phyloP scores from a whole-genome alignment of 2,888 invertebrate genomes.

The Drosophila diplacantha region DNA sequence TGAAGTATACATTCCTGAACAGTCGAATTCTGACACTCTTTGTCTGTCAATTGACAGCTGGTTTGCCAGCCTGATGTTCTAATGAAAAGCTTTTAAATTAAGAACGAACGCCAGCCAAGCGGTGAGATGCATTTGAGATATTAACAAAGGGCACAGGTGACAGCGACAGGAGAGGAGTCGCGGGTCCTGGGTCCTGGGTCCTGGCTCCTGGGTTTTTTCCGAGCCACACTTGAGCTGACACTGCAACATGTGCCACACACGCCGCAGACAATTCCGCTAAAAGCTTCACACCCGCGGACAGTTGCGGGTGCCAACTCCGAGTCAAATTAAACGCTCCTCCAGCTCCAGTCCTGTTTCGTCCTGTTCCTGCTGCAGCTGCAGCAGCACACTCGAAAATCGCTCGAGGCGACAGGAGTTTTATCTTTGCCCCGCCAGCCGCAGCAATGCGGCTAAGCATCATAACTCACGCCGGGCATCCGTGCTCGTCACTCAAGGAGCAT shows the following conservation, averaged over 20 bases:
- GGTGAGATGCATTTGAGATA: slow-evolving; percentile 65
- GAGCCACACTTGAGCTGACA: slow-evolving; percentile 60
- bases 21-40: slow-evolving; percentile 7
- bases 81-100: slow-evolving; percentile 54
- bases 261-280: slow-evolving; percentile 68
- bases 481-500: slow-evolving; percentile 64
- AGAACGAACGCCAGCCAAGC: slow-evolving; percentile 28
- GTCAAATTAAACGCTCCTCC: slow-evolving; percentile 55
- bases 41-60: slow-evolving; percentile 39
- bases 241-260: slow-evolving; percentile 60
- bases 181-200: not conserved
- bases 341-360: slow-evolving; percentile 1
- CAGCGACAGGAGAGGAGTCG: slow-evolving; percentile 20
- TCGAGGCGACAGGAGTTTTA: slow-evolving; percentile 47
- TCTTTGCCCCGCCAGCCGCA: slow-evolving; percentile 54
- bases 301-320: slow-evolving; percentile 43
- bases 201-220: slow-evolving; percentile 7
- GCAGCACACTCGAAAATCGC: slow-evolving; percentile 32
- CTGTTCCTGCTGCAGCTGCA: not conserved
- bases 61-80: slow-evolving; percentile 22
- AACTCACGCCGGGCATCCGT: slow-evolving; percentile 56
- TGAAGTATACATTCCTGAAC: not conserved
- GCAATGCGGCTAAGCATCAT: slow-evolving; percentile 65
- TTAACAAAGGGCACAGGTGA: slow-evolving; percentile 65
- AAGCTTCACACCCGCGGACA: slow-evolving; percentile 59